Evolutionary conservation across 2,888 invertebrate species (phyloP).

Genomic region (Drosophila lutescens): DNA sequence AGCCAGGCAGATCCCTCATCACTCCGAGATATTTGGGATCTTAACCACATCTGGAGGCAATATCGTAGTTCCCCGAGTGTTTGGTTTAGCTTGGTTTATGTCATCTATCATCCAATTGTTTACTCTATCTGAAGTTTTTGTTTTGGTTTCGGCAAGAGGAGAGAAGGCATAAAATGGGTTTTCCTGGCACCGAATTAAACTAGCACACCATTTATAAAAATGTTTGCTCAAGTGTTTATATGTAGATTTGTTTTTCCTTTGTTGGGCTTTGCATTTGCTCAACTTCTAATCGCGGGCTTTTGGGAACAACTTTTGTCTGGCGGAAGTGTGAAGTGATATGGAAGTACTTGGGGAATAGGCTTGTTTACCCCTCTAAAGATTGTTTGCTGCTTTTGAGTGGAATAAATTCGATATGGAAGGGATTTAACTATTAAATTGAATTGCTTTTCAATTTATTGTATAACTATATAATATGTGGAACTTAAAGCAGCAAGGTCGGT

Average conservation of each 20-base stretch:
- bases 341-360: slow-evolving; percentile 7
- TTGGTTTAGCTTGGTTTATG: slow-evolving; percentile 43
- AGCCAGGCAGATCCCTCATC: slow-evolving; percentile 3
- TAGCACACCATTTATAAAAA: slow-evolving; percentile 31
- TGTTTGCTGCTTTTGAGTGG: slow-evolving; percentile 2
- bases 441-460: not conserved
- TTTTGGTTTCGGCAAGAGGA: slow-evolving; percentile 32
- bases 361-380: slow-evolving; percentile 12
- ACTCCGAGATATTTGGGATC: slow-evolving; percentile 18
- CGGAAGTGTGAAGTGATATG: slow-evolving; percentile 38
- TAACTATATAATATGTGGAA: not conserved
- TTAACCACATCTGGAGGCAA: slow-evolving; percentile 35
- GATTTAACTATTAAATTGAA: not conserved
- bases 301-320: slow-evolving; percentile 8
- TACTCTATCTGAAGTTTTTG: slow-evolving; percentile 60
- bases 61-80: slow-evolving; percentile 26
- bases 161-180: slow-evolving; percentile 18
- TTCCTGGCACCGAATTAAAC: slow-evolving; percentile 21
- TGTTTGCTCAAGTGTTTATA: slow-evolving; percentile 42
- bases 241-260: slow-evolving; percentile 11
- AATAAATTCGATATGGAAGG: not conserved
- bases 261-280: slow-evolving; percentile 7
- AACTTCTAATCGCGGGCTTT: slow-evolving; percentile 28
- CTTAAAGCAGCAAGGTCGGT: not conserved
- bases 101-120: slow-evolving; percentile 60